phyloP scores from a whole-genome alignment of 2,797 vertebrate species.

The Onychomys leucogaster region DNA sequence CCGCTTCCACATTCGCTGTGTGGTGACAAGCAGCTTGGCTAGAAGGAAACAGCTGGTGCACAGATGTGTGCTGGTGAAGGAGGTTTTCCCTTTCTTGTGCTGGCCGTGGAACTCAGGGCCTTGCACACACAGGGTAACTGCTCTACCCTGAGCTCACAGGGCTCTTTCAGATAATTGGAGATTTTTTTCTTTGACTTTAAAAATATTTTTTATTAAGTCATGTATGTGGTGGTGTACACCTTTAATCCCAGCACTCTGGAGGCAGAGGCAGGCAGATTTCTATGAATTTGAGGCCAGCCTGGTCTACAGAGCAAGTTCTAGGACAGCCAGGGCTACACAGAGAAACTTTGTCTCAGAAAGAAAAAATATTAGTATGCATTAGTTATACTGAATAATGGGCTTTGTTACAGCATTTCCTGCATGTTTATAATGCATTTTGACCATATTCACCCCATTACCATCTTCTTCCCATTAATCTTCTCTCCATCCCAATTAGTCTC shows the following conservation, averaged over 20 bases:
- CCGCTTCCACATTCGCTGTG: neutral
- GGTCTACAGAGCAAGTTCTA: neutral
- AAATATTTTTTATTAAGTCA: neutral
- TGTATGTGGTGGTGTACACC: neutral
- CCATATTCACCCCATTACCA: neutral
- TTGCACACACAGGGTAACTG: neutral
- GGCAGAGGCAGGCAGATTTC: neutral
- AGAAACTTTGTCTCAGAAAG: neutral
- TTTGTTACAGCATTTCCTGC: neutral
- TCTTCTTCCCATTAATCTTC: neutral
- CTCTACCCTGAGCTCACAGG: neutral
- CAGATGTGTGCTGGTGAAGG: neutral
- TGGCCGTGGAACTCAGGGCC: neutral
- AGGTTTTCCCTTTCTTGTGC: neutral
- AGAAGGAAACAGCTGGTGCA: neutral
- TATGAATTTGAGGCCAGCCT: neutral
- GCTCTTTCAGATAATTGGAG: neutral
- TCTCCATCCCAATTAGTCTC: neutral
- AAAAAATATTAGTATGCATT: neutral
- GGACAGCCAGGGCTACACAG: neutral
- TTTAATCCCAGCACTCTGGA: neutral
- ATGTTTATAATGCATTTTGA: neutral
- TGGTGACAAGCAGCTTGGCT: neutral
- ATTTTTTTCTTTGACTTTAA: neutral
- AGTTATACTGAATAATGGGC: neutral